Evolutionary conservation across 1,140 invertebrate genomes (phyloP).

Genomic region (Sycophila sp.): DNA sequence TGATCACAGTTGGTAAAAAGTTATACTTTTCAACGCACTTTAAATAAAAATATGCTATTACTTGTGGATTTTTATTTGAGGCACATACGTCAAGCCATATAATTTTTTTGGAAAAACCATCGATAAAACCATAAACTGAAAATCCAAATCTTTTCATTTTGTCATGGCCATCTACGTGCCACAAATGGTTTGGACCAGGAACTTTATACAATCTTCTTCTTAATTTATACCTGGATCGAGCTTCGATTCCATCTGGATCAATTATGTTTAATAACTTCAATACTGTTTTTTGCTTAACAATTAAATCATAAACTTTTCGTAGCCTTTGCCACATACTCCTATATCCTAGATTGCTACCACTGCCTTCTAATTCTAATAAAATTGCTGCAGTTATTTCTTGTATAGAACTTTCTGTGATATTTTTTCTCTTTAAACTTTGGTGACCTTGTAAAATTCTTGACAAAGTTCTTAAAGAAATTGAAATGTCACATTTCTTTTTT

Average conservation of each 20-base stretch:
- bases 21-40: conserved; percentile 29
- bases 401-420: neutral
- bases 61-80: conserved; percentile 44
- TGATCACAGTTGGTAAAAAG: conserved; percentile 24
- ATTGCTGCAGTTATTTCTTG: neutral
- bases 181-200: conserved; percentile 47
- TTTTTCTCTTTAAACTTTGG: neutral
- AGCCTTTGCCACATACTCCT: neutral
- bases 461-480: neutral
- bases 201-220: conserved; percentile 40
- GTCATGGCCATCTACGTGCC: conserved; percentile 52
- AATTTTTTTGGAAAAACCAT: neutral
- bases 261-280: neutral
- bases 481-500: neutral
- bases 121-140: conserved; percentile 39
- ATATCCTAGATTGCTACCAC: conserved; percentile 8
- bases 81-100: conserved; percentile 27
- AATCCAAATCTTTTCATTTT: conserved; percentile 53
- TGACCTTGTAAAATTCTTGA: neutral
- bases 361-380: neutral
- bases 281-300: conserved; percentile 18
- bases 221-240: conserved; percentile 5
- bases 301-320: neutral
- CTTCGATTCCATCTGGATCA: conserved; percentile 24
- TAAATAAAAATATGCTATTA: conserved; percentile 44